phyloP scores from a whole-genome alignment of 2,888 invertebrate species.

The Psylliodes chrysocephalus region DNA sequence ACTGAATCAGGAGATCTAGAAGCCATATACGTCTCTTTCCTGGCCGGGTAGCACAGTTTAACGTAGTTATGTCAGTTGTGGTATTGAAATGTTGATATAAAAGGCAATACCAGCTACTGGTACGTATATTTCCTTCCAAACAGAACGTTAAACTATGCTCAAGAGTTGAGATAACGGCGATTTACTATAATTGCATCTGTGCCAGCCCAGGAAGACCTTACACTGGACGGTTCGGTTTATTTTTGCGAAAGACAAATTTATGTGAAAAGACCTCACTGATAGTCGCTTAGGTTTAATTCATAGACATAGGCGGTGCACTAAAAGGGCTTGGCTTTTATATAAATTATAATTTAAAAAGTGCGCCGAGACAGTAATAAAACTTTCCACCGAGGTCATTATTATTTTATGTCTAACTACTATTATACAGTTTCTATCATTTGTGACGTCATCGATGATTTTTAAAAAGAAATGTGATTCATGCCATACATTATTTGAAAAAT shows the following conservation, averaged over 20 bases:
- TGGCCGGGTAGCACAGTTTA: conserved; percentile 4
- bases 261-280: conserved; percentile 17
- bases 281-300: conserved; percentile 4
- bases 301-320: conserved; percentile 1
- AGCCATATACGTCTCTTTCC: conserved; percentile 14
- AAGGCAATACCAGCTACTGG: conserved; percentile 18
- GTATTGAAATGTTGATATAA: conserved; percentile 16
- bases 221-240: conserved; percentile 12
- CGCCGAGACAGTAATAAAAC: too few species aligned
- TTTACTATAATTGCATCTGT: conserved; percentile 27
- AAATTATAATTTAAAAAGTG: too few species aligned
- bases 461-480: too few species aligned
- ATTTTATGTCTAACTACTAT: too few species aligned
- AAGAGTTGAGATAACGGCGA: conserved; percentile 26
- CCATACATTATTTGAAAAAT: too few species aligned
- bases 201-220: conserved; percentile 18
- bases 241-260: conserved; percentile 21
- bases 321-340: too few species aligned
- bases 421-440: too few species aligned
- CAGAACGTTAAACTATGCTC: conserved; percentile 22
- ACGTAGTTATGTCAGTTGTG: conserved; percentile 12
- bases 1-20: conserved; percentile 8
- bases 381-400: too few species aligned
- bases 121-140: conserved; percentile 25
- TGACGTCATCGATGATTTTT: too few species aligned